Evolutionary conservation across 1,140 invertebrate genomes (phyloP).

Genomic region (Hycleus cichorii): DNA sequence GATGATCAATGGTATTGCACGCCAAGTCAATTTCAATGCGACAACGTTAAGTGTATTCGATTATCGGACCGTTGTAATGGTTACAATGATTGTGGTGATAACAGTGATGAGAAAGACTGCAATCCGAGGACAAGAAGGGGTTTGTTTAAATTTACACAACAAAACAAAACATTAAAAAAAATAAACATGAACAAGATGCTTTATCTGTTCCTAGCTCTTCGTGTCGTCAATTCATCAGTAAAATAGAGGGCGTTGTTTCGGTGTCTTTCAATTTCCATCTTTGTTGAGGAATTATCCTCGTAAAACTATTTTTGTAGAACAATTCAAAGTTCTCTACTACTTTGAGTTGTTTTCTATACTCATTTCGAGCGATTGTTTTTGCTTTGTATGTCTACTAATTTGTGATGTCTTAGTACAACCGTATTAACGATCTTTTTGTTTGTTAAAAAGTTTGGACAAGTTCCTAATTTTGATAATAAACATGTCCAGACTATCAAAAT

Average conservation of each 20-base stretch:
- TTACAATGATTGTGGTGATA: conserved; percentile 59
- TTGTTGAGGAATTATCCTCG: no score
- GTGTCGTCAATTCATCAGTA: conserved; percentile 7
- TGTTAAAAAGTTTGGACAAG: no score
- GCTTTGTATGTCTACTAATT: background rate
- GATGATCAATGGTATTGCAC: conserved; percentile 35
- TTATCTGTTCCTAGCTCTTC: conserved; percentile 16
- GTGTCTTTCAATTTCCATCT: background rate
- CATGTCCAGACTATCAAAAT: background rate
- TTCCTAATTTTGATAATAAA: no score
- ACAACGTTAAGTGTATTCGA: conserved; percentile 53
- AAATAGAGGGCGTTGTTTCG: conserved; percentile 12
- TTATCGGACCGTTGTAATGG: conserved; percentile 59
- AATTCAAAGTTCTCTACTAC: no score
- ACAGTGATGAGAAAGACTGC: conserved; percentile 65
- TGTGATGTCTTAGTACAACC: background rate
- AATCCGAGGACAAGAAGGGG: conserved; percentile 34
- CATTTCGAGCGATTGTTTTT: no score
- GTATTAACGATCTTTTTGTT: no score
- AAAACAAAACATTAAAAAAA: no score
- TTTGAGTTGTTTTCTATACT: no score
- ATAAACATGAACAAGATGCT: background rate
- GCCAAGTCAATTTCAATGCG: conserved; percentile 53
- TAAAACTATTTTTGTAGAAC: no score
- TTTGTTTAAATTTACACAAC: conserved; percentile 24